Evolutionary conservation across 2,888 invertebrate species (phyloP), one percentile per base, ranked within the genome.

Genomic region (Cerastis rubricosa): DNA sequence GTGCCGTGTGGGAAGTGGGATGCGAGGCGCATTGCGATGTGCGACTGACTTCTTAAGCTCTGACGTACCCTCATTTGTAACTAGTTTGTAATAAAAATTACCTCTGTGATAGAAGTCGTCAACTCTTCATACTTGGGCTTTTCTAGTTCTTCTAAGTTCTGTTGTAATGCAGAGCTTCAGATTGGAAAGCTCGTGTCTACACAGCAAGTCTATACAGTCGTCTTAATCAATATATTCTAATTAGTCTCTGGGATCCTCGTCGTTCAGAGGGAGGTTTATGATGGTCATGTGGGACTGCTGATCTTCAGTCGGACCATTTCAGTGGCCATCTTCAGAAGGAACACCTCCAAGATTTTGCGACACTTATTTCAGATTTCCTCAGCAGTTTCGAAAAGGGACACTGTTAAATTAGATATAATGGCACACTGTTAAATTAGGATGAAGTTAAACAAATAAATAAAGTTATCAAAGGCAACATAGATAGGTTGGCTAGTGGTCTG

Each of bases 1-100:
- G 64, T 74, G 78, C 66, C 68, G 49, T 80, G 77, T 87, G 85
- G 85, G 87, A 87, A 87, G 74, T 87, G 74, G 78, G 71, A 85
- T 87, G 85, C 76, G 78, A 71, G 67, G 76, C 71, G 75, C 74
- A 81, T 85, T 83, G 80, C 74, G 61, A 68, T 78, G 83, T 82
- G 45, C 47, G 43, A 76, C 70, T 68, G 63, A 54, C 57, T 51
- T 49, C 29, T 51, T 22, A 43, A 61, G 22, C 40, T 25, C 19
- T 47, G 69, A 63, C 74, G 69, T 78, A 76, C 86, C 84, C 76
- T 77, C 71, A 85, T 85, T 65, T 84, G 78, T 81, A 81, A 84
- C 79, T 74, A 71, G 86, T 85, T 65, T 78, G 78, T 81, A 81
- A 84, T 66, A 76, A 75, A 72, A 81, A 83, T 67, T 76, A 65